Conservation (phyloP, 1,140 invertebrate genomes). For the Ips nitidus region DNA sequence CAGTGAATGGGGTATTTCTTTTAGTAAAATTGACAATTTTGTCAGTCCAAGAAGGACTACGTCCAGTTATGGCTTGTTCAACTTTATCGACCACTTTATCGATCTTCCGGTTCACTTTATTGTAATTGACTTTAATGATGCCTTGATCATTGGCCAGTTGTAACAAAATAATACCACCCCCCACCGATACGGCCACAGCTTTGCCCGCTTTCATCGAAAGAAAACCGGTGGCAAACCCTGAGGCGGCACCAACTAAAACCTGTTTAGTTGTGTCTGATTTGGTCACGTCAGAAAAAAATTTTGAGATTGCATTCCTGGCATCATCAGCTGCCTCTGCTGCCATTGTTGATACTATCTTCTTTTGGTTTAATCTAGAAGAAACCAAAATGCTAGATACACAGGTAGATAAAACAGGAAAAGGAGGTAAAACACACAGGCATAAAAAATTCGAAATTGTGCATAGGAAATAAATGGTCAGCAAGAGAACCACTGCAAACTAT, state of each 20-base stretch:
- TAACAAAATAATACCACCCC: conserved; percentile 82
- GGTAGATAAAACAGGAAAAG: no score
- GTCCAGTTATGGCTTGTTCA: conserved; percentile 76
- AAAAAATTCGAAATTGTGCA: no score
- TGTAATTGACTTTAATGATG: conserved; percentile 90
- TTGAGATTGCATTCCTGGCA: conserved; percentile 56
- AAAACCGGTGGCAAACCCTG: conserved; percentile 88
- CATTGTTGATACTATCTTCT: not conserved
- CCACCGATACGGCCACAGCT: conserved; percentile 80
- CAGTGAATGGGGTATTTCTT: conserved; percentile 74
- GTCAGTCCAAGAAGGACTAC: conserved; percentile 54
- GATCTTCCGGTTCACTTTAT: conserved; percentile 75
- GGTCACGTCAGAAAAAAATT: conserved; percentile 72
- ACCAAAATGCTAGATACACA: no score
- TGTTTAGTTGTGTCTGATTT: conserved; percentile 83
- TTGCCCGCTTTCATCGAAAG: conserved; percentile 89
- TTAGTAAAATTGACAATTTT: conserved; percentile 66
- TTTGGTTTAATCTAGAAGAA: no score
- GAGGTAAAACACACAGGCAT: no score
- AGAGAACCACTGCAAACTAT: no score
- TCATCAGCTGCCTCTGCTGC: conserved; percentile 22
- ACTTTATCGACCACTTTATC: conserved; percentile 63
- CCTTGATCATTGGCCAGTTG: conserved; percentile 88
- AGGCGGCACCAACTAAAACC: conserved; percentile 77
- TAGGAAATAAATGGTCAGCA: no score